Percentiles rank a stretch among this genome's conserved stretches.
phyloP scores from a whole-genome alignment of 2,113 vertebrate species.

The Hippotragus niger region DNA sequence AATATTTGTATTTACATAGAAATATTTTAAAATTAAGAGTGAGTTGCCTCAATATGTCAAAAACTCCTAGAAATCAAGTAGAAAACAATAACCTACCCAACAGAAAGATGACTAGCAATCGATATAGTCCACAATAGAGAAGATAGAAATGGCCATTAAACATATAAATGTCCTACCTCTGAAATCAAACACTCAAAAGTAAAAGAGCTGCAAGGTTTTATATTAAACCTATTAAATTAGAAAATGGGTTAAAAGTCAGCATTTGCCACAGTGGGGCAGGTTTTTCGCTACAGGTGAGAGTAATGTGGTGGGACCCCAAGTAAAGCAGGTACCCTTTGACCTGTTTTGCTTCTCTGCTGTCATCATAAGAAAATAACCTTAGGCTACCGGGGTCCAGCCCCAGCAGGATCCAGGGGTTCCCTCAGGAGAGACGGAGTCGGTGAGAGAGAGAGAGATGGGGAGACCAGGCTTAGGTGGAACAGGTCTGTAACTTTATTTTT shows the following conservation, averaged over 20 bases:
- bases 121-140: background rate
- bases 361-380: background rate
- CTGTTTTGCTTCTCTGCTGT: background rate
- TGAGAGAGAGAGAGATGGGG: no score
- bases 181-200: background rate
- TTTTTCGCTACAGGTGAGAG: background rate
- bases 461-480: no score
- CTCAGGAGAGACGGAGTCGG: accelerated
- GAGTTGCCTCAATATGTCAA: background rate
- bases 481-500: no score
- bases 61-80: background rate
- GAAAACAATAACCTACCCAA: background rate
- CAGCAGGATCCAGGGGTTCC: no score
- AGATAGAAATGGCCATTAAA: background rate
- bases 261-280: background rate
- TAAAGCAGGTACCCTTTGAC: background rate
- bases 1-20: background rate
- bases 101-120: background rate
- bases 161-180: background rate
- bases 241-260: background rate
- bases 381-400: no score
- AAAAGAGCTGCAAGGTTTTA: background rate
- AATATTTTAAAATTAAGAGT: background rate
- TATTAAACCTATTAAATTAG: background rate
- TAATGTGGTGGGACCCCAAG: background rate